Base-by-base conservation (phyloP, 1,140 invertebrate genomes). In the Brachionus calyciflorus region DNA sequence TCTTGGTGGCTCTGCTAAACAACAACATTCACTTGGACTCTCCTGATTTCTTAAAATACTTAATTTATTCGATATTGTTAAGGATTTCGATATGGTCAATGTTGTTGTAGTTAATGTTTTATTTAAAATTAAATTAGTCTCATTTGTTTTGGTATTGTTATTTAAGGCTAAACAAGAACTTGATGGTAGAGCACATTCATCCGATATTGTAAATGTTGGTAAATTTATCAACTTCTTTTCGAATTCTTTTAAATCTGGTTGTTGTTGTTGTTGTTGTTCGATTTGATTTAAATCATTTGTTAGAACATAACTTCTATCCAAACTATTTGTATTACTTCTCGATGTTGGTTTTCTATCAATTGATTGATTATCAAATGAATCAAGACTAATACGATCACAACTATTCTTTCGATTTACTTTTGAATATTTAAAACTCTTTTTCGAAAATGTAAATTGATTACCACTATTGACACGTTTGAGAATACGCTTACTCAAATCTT, bases 141-240 rank as follows among this genome's bases (percentile, higher is more conserved):
- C 53, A 28, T 33, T 44, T 5, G 41, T 12, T 12, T 2, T 10
- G 41, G 41, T 5, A 44, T 44, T 33, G 0, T 28, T 28, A 4
- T 33, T 21, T 49, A 30, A 33, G 6, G 37, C 55, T 28, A 60
- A 17, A 37, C 55, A 65, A 19, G 37, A 65, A 40, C 37, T 65
- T 14, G 60, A 65, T 12, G 60, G 40, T 21, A 65, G 37, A 5
- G 69, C 69, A 41, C 51, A 21, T 14, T 73, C 69, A 46, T 76
- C 73, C 10, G 49, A 55, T 26, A 85, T 82, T 9, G 82, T 83
- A 80, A 84, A 85, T 7, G 81, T 83, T 26, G 84, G 84, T 21
- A 85, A 79, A 78, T 85, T 85, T 17, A 84, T 84, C 4, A 85
- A 80, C 76, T 84, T 83, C 53, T 81, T 77, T 78, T 84, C 81